Base-by-base conservation (phyloP, 2,113 vertebrate genomes). In the Junco hyemalis region DNA sequence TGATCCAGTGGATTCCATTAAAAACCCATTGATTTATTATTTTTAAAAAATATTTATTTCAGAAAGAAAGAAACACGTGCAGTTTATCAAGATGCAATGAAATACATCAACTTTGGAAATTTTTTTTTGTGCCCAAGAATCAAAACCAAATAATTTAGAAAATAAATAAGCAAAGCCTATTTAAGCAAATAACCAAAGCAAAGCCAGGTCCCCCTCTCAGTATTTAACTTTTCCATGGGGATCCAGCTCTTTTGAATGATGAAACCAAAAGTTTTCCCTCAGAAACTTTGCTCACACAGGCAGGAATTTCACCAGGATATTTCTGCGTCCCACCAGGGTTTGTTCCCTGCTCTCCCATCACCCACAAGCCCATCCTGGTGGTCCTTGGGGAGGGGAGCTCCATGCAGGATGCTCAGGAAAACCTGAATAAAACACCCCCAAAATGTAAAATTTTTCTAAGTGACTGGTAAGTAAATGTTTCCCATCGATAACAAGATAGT, bases 401-500 rank as follows among this genome's bases (percentile, higher is more conserved):
- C 50, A 56, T 0, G 0, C 5, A 8, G 61, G 61, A 82, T 7
- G 8, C 31, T 50, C 1, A 0, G 78, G 22, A 72, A 61, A 25
- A 26, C 15, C 14, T 0, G 18, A 85, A 42, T 1, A 8, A 8
- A 88, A 42, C 17, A 10, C 12, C 29, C 26, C 11, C 44, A 76
- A 50, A 86, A 59, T 0, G 2, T 8, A 21, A 59, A 35, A 50
- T 36, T 45, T 31, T 18, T 7, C 53, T 1, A 4, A 0, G 33
- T 50, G 54, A 84, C 64, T 5, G 88, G 81, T 54, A 76, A 97
- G 91, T 48, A 96, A 97, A 94, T 12, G 61, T 86, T 95, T 56
- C 5, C 95, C 95, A 94, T 97, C 48, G 28, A 97, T 95, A 96
- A 64, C 69, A 88, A 64, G 93, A 96, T 70, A 91, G 84, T 71